Evolutionary conservation across 2,797 vertebrate genomes (phyloP).

Genomic region (Phaenicophaeus curvirostris): DNA sequence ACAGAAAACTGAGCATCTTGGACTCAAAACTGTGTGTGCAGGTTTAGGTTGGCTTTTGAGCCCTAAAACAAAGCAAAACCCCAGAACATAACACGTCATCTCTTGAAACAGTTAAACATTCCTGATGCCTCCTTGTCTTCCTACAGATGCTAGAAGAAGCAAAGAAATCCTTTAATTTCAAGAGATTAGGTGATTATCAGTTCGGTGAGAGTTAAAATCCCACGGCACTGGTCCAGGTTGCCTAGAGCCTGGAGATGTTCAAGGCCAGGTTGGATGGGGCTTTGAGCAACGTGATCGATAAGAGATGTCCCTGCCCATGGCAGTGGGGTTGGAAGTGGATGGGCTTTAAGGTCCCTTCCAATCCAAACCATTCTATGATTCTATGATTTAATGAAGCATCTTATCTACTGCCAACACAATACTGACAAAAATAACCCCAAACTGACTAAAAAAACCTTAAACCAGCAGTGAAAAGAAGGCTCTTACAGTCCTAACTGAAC

Average conservation of each 20-base stretch:
- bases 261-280: no score
- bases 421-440: background rate
- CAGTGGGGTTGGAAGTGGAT: no score
- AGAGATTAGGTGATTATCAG: background rate
- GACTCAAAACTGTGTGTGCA: no score
- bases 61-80: background rate
- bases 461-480: background rate
- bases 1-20: background rate
- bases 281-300: no score
- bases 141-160: background rate
- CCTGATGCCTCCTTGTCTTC: background rate
- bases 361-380: no score
- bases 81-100: background rate
- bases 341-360: no score
- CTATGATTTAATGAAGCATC: background rate
- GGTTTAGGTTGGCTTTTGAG: background rate
- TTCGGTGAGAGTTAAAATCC: background rate
- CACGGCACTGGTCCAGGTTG: no score
- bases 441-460: background rate
- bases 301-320: no score
- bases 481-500: background rate
- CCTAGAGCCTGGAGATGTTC: no score
- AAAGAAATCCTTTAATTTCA: background rate
- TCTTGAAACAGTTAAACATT: background rate
- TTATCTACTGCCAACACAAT: background rate